These are phyloP conservation scores for Glaucomys volans DNA, from an alignment of 2,113 vertebrate genomes.

Conservation along the genomic window DNA sequence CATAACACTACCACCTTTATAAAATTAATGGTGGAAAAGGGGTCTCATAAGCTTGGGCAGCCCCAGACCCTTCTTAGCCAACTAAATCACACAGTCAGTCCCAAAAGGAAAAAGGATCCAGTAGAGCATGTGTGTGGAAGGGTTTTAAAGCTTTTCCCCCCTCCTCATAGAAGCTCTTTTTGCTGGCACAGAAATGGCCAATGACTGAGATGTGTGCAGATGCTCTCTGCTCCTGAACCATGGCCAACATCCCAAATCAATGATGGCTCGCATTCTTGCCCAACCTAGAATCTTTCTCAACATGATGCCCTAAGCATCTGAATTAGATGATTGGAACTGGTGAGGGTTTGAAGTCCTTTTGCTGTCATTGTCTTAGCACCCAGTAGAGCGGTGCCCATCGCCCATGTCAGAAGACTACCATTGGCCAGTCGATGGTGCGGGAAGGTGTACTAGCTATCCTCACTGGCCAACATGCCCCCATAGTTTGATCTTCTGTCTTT, in stretches of 20 bases:
- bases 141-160: neutral
- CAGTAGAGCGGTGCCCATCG: neutral
- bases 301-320: neutral
- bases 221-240: neutral
- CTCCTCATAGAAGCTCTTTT: neutral
- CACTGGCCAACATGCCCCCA: neutral
- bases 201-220: neutral
- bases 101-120: neutral
- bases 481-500: neutral
- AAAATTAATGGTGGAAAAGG: neutral
- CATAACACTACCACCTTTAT: neutral
- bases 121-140: neutral
- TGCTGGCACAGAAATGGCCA: neutral
- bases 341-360: neutral
- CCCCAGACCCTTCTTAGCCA: neutral
- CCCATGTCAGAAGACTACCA: neutral
- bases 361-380: neutral
- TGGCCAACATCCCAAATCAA: slow-evolving; percentile 37
- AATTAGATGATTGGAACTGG: neutral
- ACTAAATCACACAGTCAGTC: neutral
- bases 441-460: neutral
- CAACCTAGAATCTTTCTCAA: slow-evolving; percentile 44
- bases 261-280: slow-evolving; percentile 20
- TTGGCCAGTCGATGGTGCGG: neutral
- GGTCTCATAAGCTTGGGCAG: neutral